These are phyloP conservation scores for Deilephila elpenor DNA, from an alignment of 2,888 invertebrate species.

Conservation along the genomic window DNA sequence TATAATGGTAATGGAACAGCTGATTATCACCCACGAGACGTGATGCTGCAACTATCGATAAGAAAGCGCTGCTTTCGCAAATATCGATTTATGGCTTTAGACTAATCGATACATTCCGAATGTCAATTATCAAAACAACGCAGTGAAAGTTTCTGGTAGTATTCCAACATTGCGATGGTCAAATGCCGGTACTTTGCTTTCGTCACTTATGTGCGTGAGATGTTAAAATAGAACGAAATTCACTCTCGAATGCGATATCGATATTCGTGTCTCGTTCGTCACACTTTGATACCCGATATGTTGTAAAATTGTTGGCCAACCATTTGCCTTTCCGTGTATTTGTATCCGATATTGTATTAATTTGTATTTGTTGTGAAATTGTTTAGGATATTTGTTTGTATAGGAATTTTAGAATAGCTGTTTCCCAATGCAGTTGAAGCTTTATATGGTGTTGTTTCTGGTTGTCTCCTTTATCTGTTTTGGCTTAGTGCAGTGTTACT, in stretches of 20 bases:
- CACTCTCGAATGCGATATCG: constrained; percentile 36
- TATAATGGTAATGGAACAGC: too few species aligned
- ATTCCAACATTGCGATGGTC: constrained; percentile 38
- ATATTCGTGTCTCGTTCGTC: constrained; percentile 42
- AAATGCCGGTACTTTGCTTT: constrained; percentile 13
- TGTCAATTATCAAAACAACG: constrained; percentile 54
- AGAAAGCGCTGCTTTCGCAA: constrained; percentile 40
- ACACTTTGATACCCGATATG: constrained; percentile 37
- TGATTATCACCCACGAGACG: neutral
- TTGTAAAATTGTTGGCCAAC: constrained; percentile 40
- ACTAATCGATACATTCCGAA: constrained; percentile 39
- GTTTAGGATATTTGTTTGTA: neutral
- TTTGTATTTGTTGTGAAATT: constrained; percentile 1
- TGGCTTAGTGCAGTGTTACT: neutral
- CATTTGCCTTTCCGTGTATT: constrained; percentile 7
- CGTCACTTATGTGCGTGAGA: constrained; percentile 35
- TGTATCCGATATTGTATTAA: constrained; percentile 13
- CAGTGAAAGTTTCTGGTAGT: constrained; percentile 56
- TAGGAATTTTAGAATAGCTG: neutral
- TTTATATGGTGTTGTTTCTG: neutral
- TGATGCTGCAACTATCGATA: neutral
- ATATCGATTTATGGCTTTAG: constrained; percentile 14
- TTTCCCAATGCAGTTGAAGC: neutral
- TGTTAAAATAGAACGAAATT: constrained; percentile 37
- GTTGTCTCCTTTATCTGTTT: neutral